Base-by-base conservation (phyloP, 2,113 vertebrate species). In the Sialia sialis region DNA sequence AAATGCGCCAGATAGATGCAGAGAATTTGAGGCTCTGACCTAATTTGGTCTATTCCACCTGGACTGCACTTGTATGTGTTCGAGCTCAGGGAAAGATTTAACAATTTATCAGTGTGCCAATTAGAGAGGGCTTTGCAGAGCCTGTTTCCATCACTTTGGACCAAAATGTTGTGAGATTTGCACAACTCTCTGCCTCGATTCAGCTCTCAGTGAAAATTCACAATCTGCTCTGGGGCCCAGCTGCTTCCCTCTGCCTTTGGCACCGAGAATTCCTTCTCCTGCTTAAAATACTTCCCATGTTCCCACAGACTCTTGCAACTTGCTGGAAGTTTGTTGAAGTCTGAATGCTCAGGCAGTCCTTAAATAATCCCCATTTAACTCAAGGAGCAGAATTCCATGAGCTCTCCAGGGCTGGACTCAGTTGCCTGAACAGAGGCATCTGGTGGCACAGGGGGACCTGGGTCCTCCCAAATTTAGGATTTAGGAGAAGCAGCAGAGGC, bases 191-290 rank as follows among this genome's bases (percentile, higher is more conserved):
- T 72, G 72, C 38, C 51, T 80, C 26, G 19, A 44, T 70, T 93
- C 72, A 67, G 55, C 82, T 85, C 20, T 0, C 34, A 80, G 63
- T 59, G 64, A 86, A 52, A 78, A 84, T 55, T 95, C 59, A 76
- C 92, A 80, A 26, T 55, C 72, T 92, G 90, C 83, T 89, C 39
- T 16, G 13, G 64, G 64, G 64, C n/a, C 60, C 90, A 93, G 82
- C 55, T 90, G 91, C 89, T 90, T 87, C 78, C 46, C 84, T 87
- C 51, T 94, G 58, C 48, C 11, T 90, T 95, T 95, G 93, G 87
- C 93, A 94, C 72, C 0, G 5, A n/a, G 20, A 88, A 34, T 69
- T 34, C 54, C 79, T 94, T 21, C 63, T 63, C 6, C 60, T 88
- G 64, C 87, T 86, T 90, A 90, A 96, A 96, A 89, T 90, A 87